phyloP scores from a whole-genome alignment of 2,113 vertebrate species.

The Chaetorhynchus papuensis region DNA sequence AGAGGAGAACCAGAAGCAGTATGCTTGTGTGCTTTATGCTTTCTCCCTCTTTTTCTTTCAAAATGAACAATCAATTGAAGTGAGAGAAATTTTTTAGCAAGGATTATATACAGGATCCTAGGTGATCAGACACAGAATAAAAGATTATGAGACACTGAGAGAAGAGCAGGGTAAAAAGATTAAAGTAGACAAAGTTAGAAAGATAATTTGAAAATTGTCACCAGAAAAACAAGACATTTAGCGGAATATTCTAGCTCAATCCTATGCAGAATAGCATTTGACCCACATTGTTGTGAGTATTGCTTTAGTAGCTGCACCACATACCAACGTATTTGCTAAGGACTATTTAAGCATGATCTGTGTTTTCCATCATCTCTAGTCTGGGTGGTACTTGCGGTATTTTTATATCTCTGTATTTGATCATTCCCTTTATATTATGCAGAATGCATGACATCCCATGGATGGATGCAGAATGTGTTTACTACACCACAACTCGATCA shows the following conservation, averaged over 20 bases:
- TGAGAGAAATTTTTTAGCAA: background rate
- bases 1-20: background rate
- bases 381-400: conserved; percentile 48
- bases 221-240: background rate
- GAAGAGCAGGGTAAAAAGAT: background rate
- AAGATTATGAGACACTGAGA: background rate
- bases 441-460: background rate
- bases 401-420: conserved; percentile 44
- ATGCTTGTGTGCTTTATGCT: background rate
- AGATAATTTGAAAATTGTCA: background rate
- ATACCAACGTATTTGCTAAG: background rate
- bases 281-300: background rate
- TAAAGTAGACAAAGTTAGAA: background rate
- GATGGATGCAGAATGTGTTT: conserved; percentile 51
- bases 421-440: conserved; percentile 43
- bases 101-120: background rate
- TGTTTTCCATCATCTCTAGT: background rate
- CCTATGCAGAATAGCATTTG: background rate
- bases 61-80: background rate
- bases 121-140: background rate
- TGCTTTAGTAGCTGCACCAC: background rate
- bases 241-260: background rate
- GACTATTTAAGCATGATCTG: background rate
- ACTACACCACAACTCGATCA: conserved; percentile 21
- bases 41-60: background rate